Evolutionary conservation across 1,140 invertebrate species (phyloP).

Genomic region (Cydia amplana): DNA sequence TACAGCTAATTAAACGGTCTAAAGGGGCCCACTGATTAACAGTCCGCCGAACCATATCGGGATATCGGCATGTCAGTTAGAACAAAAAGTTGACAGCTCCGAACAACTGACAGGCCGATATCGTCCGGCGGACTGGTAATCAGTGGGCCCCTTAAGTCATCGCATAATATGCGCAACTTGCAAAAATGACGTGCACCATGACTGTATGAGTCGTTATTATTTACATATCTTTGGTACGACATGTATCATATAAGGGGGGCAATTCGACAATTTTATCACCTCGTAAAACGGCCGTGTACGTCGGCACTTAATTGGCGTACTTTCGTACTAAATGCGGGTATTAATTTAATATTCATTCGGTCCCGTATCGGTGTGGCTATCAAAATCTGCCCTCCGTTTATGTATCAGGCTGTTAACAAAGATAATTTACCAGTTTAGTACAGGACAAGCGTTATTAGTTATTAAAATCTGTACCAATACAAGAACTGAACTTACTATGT

Average conservation of each 20-base stretch:
- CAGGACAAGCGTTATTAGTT: neutral
- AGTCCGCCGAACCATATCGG: too few species aligned
- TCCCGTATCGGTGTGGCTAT: slow-evolving; percentile 45
- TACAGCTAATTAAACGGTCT: too few species aligned
- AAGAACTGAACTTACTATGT: too few species aligned
- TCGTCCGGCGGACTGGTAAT: too few species aligned
- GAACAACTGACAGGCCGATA: too few species aligned
- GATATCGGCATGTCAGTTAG: too few species aligned
- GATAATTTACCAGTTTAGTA: neutral
- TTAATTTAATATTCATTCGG: slow-evolving; percentile 57
- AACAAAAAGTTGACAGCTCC: too few species aligned
- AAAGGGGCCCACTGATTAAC: too few species aligned
- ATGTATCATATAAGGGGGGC: slow-evolving; percentile 37
- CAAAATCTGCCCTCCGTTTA: slow-evolving; percentile 37
- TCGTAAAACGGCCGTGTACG: slow-evolving; percentile 50
- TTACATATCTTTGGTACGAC: neutral
- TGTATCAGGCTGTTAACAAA: neutral
- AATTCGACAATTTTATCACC: slow-evolving; percentile 54
- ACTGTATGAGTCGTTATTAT: neutral
- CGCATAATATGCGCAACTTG: too few species aligned
- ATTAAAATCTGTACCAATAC: neutral
- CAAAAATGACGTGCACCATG: too few species aligned
- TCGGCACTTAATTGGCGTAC: slow-evolving; percentile 50
- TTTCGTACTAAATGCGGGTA: slow-evolving; percentile 49
- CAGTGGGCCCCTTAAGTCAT: too few species aligned